Conservation (phyloP, 37 sponge, comb jelly and placozoan genomes). For the Chondrilla cf. caribensis region DNA sequence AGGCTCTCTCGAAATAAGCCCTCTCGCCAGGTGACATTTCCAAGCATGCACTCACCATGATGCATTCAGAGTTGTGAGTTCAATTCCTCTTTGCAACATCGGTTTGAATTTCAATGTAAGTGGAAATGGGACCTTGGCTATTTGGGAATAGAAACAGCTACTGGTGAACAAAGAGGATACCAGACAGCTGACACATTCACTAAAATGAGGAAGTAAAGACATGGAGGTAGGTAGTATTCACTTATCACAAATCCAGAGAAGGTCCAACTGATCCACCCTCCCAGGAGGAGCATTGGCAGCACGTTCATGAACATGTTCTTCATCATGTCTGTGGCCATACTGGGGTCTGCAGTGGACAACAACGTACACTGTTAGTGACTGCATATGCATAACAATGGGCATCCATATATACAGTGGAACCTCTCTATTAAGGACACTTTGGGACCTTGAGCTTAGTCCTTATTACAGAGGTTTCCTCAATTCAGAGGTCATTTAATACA, state of each 20-base stretch:
- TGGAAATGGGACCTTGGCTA: conserved; percentile 94
- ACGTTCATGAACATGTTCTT: conserved; percentile 94
- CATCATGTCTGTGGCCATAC: conserved; percentile 96
- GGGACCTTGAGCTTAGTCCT: no score
- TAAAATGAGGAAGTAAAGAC: background rate
- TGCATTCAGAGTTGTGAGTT: conserved; percentile 87
- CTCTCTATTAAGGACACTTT: no score
- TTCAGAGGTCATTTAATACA: no score
- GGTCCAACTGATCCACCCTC: conserved; percentile 98
- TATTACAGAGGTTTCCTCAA: no score
- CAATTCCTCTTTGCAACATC: conserved; percentile 94
- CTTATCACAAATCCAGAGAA: conserved; percentile 97
- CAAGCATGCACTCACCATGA: conserved; percentile 87
- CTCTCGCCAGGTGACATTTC: background rate
- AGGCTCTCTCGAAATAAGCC: background rate
- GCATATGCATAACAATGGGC: no score
- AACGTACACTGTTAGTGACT: no score
- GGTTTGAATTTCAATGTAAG: conserved; percentile 92
- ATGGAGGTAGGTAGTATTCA: conserved; percentile 29
- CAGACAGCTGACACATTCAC: background rate
- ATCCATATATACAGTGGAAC: no score
- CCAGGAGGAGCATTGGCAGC: conserved; percentile 96
- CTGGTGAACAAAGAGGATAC: background rate
- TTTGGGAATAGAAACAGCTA: background rate
- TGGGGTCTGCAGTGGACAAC: conserved; percentile 58